Evolutionary conservation across 2,888 invertebrate species (phyloP).

Genomic region (Macrosoma leucophasiata): DNA sequence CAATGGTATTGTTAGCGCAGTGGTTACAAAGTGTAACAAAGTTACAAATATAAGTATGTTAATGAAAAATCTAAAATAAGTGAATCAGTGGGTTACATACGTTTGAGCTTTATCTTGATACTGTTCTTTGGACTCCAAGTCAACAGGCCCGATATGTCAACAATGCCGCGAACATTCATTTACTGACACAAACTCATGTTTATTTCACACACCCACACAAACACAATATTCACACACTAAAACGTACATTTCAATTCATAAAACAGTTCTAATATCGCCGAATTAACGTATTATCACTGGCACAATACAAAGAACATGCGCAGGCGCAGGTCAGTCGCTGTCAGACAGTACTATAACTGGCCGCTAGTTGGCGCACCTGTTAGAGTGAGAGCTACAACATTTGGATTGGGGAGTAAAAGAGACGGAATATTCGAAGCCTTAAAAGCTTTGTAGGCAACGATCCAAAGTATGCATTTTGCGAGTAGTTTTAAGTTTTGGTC

Average conservation of each 20-base stretch:
- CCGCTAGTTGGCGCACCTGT: conserved; percentile 53
- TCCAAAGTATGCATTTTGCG: conserved; percentile 10
- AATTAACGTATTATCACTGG: conserved; percentile 23
- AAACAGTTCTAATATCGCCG: conserved; percentile 17
- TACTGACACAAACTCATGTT: conserved; percentile 58
- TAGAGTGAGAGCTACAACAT: conserved; percentile 31
- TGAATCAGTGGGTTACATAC: too few relatives aligned
- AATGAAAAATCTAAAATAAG: conserved; percentile 10
- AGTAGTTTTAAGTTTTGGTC: conserved; percentile 21
- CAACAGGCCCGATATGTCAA: conserved; percentile 64
- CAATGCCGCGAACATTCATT: conserved; percentile 67
- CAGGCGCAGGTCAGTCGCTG: conserved; percentile 61
- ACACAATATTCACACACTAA: conserved; percentile 9
- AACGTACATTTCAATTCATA: conserved; percentile 13
- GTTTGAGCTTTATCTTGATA: conserved; percentile 72
- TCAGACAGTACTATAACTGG: conserved; percentile 46
- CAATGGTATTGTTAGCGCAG: too few relatives aligned
- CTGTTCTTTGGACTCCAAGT: conserved; percentile 69
- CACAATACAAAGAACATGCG: conserved; percentile 62
- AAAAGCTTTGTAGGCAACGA: conserved; percentile 31
- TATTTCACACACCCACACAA: conserved; percentile 36
- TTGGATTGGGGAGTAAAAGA: conserved; percentile 15
- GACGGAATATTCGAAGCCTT: conserved; percentile 26
- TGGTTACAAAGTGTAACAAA: neutral
- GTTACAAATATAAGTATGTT: neutral